A percentile compares a stretch with the other conserved stretches of the same genome.
phyloP scores from a whole-genome alignment of 2,113 vertebrate genomes.

The Ailurus styani region DNA sequence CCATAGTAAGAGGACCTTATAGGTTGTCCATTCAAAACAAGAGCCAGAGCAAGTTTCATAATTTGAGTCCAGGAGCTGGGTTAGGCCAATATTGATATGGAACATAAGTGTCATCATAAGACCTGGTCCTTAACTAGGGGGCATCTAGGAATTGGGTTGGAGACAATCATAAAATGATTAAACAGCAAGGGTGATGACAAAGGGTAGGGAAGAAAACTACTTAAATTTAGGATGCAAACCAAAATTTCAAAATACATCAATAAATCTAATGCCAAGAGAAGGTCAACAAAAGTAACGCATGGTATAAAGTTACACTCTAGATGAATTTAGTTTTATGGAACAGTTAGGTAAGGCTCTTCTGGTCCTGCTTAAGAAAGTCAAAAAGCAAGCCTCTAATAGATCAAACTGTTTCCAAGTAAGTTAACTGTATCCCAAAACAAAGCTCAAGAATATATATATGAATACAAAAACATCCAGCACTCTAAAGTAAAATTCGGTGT shows the following conservation, averaged over 20 bases:
- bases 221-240: background rate
- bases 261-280: background rate
- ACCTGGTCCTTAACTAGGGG: background rate
- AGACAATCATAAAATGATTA: background rate
- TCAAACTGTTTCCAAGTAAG: background rate
- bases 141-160: background rate
- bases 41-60: background rate
- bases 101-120: background rate
- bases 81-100: background rate
- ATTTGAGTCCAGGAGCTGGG: background rate
- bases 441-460: background rate
- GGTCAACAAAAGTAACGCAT: conserved; percentile 38
- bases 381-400: background rate
- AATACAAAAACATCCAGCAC: background rate
- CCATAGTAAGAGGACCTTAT: background rate
- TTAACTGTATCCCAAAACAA: background rate
- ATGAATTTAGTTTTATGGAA: background rate
- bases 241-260: background rate
- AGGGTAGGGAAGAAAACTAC: background rate
- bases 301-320: background rate
- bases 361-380: background rate
- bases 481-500: background rate
- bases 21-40: background rate
- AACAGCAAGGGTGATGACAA: background rate
- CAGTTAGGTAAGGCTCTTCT: background rate